phyloP scores from a whole-genome alignment of 2,797 vertebrate species.

The Spinus pinus region DNA sequence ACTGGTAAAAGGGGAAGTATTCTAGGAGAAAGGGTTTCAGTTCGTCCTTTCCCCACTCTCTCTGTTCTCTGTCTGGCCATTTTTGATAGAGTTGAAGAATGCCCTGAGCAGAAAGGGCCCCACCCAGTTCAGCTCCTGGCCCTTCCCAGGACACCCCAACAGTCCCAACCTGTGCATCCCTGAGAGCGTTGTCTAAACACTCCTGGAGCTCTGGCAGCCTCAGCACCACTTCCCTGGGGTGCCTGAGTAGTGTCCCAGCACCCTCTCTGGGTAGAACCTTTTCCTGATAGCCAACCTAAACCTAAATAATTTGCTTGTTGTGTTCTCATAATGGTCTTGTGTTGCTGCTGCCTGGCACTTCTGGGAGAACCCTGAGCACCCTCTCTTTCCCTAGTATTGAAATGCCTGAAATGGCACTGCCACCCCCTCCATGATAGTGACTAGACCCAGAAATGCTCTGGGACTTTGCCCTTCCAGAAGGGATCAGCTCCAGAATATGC shows the following conservation, averaged over 20 bases:
- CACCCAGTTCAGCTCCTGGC: background rate
- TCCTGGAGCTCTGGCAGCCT: background rate
- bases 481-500: background rate
- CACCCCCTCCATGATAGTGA: background rate
- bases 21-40: background rate
- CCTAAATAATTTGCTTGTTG: background rate
- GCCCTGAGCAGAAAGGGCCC: background rate
- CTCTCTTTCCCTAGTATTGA: background rate
- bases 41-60: background rate
- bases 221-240: background rate
- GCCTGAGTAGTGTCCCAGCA: accelerated
- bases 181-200: accelerated
- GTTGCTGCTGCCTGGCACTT: background rate
- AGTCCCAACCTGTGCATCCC: background rate
- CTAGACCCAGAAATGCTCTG: background rate
- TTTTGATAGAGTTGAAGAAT: background rate
- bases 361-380: background rate
- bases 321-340: background rate
- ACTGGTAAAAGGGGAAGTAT: background rate
- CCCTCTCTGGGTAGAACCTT: background rate
- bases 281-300: background rate
- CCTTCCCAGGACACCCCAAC: background rate
- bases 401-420: background rate
- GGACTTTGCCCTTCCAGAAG: background rate
- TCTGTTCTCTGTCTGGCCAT: background rate